Evolutionary conservation across 2,113 vertebrate species (phyloP), one percentile per base, ranked within the genome.

Genomic region (Corythaixoides concolor): DNA sequence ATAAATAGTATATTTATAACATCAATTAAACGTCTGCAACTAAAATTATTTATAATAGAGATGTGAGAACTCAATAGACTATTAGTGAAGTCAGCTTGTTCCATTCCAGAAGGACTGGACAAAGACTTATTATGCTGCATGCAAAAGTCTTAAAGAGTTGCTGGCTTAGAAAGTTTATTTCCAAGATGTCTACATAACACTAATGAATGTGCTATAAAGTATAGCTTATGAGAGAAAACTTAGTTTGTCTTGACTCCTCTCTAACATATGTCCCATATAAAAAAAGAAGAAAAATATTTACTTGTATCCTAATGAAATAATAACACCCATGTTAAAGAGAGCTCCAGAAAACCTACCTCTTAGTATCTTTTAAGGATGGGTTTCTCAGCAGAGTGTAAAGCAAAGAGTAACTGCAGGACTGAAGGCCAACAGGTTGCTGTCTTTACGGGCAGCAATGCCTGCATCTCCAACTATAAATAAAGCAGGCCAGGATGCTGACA

Each of bases 31-130:
- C 86, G 82, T 93, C 73, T 35, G 68, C 55, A 86, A 95, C 95
- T 95, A 94, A 97, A 95, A 94, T 96, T 95, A 97, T 94, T 97
- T 97, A 86, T 93, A 92, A 92, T 91, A 93, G 85, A 89, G 68
- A 95, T 87, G 39, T 32, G 63, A 88, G 66, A 94, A 96, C 85
- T 97, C 88, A 93, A 33, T 73, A 94, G 95, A 47, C 93, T 95
- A 58, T 96, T 96, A 97, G 93, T 74, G 85, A 95, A 97, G 68
- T 96, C 80, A 82, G 94, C 56, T 68, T 82, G 67, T 95, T 98
- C 93, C 27, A 17, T 89, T 96, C 53, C 67, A 87, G 88, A 85
- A 84, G 50, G 32, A 66, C 82, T 88, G 41, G 41, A 95, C 81
- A 89, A 81, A 93, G 92, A 96, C 70, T 66, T 92, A 93, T 68